Percentiles rank a stretch among this genome's conserved stretches.
phyloP scores from a whole-genome alignment of 2,113 vertebrate species.

The Cebidichthys violaceus region DNA sequence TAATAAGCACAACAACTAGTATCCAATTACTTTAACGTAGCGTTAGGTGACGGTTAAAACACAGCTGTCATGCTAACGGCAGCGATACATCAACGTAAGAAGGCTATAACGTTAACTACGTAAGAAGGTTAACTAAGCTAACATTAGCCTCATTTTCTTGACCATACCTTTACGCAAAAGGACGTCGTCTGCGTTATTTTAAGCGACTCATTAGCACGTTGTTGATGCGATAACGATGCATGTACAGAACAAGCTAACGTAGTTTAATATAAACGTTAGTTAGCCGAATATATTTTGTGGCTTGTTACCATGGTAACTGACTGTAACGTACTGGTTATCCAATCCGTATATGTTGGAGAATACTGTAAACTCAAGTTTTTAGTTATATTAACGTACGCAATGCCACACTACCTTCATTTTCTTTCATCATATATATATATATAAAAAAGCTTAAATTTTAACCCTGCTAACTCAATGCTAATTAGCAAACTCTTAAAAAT shows the following conservation, averaged over 20 bases:
- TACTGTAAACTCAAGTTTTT: neutral
- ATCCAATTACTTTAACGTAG: constrained; percentile 9
- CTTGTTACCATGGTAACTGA: constrained; percentile 69
- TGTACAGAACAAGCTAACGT: neutral
- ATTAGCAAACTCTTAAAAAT: constrained; percentile 37
- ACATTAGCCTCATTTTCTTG: neutral
- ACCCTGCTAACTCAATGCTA: constrained; percentile 54
- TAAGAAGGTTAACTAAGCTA: constrained; percentile 1
- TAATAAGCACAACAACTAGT: neutral
- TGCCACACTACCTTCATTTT: neutral
- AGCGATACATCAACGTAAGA: neutral
- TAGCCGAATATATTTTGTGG: constrained; percentile 33
- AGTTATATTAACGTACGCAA: neutral
- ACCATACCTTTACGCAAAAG: constrained; percentile 38
- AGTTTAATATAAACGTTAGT: neutral
- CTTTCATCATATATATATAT: neutral
- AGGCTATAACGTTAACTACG: neutral
- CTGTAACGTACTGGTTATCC: neutral
- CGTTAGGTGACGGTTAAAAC: constrained; percentile 16
- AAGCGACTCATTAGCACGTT: neutral
- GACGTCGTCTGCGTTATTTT: constrained; percentile 8
- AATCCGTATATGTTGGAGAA: neutral
- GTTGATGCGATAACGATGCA: neutral
- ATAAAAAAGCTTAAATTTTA: neutral
- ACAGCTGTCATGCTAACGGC: constrained; percentile 38